Base-by-base conservation (phyloP, 2,888 invertebrate species). In the Cataglyphis cursor region DNA sequence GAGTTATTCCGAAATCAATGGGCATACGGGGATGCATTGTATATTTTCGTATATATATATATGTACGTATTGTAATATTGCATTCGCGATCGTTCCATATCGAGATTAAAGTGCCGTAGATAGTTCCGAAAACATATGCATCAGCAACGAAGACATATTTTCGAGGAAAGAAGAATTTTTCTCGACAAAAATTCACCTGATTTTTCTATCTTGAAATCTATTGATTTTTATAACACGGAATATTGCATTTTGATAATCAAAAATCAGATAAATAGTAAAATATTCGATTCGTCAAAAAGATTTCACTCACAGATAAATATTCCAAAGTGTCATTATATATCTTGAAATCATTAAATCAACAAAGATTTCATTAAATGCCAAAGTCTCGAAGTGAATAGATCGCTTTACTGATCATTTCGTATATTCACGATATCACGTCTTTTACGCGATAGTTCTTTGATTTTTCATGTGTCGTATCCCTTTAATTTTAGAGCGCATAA, bases 1-100 rank as follows among this genome's bases (percentile, higher is more conserved):
- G 54, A 76, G 44, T 57, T 75, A 44, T 21, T n/a, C 18, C 31
- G 41, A 38, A 57, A 66, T 76, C 44, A 38, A n/a, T 2, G 38
- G n/a, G 3, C 24, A 18, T 12, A 15, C n/a, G 21, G n/a, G n/a
- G 15, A 59, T 24, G 31, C 21, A 74, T 21, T n/a, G 57, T n/a
- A n/a, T 54, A 44, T 73, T 73, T 73, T 41, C 57, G 18, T 38
- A 51, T 21, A 51, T 31, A 4, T 31, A 31, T 31, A 31, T 31
- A 31, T 28, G 2, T 2, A 28, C 2, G 48, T 18, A 48, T 57
- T 10, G 24, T 4, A 61, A 62, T 65, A 65, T 76, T 54, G n/a
- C 64, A 64, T 64, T 64, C 24, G 38, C 65, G 51, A 51, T 28
- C 15, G 1, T 9, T 65, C 38, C 24, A 51, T 8, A 51, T n/a